phyloP scores from a whole-genome alignment of 2,888 invertebrate species.

The Linyphia triangularis region DNA sequence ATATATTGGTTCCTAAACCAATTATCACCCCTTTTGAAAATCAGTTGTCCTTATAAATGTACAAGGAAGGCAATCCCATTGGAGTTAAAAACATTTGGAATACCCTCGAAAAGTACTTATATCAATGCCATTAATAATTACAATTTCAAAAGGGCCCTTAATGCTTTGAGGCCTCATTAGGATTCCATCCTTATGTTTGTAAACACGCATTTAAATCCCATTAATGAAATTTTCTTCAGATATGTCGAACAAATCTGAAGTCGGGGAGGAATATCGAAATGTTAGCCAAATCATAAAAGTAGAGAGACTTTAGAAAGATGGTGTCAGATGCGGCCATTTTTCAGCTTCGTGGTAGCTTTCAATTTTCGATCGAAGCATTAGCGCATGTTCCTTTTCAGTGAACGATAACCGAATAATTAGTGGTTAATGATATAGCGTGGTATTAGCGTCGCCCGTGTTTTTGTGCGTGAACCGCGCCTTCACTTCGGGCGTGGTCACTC shows the following conservation, averaged over 20 bases:
- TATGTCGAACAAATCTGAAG: too few species aligned
- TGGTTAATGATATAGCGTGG: constrained; percentile 72
- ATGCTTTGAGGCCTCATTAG: too few species aligned
- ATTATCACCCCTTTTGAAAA: constrained; percentile 1
- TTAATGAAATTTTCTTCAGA: too few species aligned
- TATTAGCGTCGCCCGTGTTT: constrained; percentile 73
- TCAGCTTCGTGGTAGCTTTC: constrained; percentile 65
- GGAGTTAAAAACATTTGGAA: too few species aligned
- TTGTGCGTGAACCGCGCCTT: constrained; percentile 72
- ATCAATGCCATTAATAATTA: too few species aligned
- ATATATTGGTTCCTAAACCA: constrained; percentile 29
- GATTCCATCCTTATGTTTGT: too few species aligned
- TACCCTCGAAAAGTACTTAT: too few species aligned
- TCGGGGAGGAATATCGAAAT: too few species aligned
- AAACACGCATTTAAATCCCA: too few species aligned
- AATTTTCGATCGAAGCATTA: constrained; percentile 71
- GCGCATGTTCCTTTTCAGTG: constrained; percentile 56
- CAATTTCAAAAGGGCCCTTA: too few species aligned
- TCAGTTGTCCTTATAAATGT: background rate
- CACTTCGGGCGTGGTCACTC: constrained; percentile 58
- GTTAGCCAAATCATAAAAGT: background rate
- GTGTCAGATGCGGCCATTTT: constrained; percentile 41
- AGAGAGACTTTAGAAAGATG: background rate
- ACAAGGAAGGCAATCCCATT: background rate
- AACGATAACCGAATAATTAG: constrained; percentile 74